Percentiles rank a stretch among this genome's conserved stretches.
Conservation (phyloP, 2,797 vertebrate genomes). For the Diceros bicornis region DNA sequence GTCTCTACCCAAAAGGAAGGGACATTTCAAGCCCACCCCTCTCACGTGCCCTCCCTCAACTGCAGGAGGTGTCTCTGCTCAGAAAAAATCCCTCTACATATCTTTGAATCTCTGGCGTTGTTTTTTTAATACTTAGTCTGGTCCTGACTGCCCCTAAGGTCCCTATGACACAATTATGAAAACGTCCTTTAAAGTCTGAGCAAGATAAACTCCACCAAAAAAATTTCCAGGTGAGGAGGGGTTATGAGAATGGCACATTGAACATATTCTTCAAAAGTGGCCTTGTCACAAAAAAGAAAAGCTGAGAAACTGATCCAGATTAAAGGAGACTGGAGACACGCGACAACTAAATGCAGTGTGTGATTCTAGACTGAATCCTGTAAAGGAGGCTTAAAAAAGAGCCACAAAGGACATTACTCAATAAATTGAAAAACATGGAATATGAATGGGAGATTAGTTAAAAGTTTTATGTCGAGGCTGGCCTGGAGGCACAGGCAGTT, state of each 20-base stretch:
- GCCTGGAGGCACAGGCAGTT: no score
- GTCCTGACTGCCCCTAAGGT: not conserved
- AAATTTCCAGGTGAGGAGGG: not conserved
- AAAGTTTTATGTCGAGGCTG: no score
- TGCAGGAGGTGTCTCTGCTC: not conserved
- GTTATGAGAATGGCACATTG: not conserved
- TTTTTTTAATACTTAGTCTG: not conserved
- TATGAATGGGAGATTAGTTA: no score
- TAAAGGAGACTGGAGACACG: conserved; percentile 11
- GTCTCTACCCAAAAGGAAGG: not conserved
- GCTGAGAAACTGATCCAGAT: not conserved
- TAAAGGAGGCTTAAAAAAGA: not conserved
- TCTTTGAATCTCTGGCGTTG: not conserved
- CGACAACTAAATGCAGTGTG: not conserved
- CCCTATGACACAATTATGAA: not conserved
- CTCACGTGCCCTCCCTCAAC: not conserved
- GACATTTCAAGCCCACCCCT: not conserved
- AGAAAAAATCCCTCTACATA: conserved; percentile 5
- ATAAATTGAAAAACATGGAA: no score
- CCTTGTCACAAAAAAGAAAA: not conserved
- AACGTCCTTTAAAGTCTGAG: not conserved
- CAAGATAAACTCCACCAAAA: not conserved
- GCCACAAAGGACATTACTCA: no score
- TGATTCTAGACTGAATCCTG: not conserved
- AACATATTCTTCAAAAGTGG: not conserved